These are phyloP conservation scores for Mesorhabditis sp. DNA, from an alignment of 2,888 invertebrate species.

Conservation along the genomic window DNA sequence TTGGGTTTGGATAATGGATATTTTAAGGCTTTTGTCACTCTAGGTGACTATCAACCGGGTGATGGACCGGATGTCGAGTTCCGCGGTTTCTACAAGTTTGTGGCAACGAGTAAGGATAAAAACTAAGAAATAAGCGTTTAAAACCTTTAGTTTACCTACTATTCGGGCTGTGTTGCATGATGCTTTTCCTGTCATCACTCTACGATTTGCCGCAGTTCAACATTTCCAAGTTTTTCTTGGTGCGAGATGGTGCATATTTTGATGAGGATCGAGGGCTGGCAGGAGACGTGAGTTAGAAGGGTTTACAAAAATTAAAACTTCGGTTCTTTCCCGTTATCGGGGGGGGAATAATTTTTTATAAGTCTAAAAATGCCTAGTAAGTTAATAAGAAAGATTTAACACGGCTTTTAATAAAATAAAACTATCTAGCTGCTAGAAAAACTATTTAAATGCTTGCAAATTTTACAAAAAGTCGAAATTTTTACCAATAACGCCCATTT, in stretches of 20 bases:
- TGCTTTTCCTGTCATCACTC: slow-evolving; percentile 78
- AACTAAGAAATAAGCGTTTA: neutral
- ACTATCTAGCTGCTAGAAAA: too few species aligned
- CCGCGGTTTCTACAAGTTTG: slow-evolving; percentile 77
- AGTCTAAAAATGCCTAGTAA: too few species aligned
- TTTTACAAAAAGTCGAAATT: slow-evolving; percentile 1
- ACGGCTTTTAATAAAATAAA: too few species aligned
- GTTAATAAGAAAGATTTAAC: too few species aligned
- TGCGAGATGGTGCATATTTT: neutral
- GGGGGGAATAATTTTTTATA: too few species aligned
- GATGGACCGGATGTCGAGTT: slow-evolving; percentile 74
- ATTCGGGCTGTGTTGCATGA: slow-evolving; percentile 76
- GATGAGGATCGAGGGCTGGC: slow-evolving; percentile 6
- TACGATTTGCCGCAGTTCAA: slow-evolving; percentile 85
- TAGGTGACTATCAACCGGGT: slow-evolving; percentile 79
- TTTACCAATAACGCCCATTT: neutral
- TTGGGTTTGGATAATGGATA: slow-evolving; percentile 63
- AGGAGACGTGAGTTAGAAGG: neutral
- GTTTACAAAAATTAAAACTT: too few species aligned
- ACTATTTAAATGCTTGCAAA: too few species aligned
- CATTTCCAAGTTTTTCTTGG: slow-evolving; percentile 64
- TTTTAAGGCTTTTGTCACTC: too few species aligned
- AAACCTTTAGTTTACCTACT: slow-evolving; percentile 71
- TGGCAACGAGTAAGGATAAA: slow-evolving; percentile 69
- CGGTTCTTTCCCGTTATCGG: too few species aligned